Percentiles rank a stretch among this genome's conserved stretches.
phyloP scores from a whole-genome alignment of 2,888 invertebrate species.

The Eulithis prunata region DNA sequence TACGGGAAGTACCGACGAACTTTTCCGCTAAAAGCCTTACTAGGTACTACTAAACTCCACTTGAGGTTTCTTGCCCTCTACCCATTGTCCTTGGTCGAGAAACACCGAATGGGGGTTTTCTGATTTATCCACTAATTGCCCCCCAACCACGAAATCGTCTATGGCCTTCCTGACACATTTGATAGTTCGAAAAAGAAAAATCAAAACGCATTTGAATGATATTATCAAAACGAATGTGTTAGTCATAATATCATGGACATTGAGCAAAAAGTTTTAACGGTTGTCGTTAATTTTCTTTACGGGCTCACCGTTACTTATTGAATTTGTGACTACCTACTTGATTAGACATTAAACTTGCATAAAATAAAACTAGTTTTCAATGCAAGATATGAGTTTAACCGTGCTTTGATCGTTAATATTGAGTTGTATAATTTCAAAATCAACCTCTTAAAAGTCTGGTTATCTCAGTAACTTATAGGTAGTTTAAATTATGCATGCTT shows the following conservation, averaged over 20 bases:
- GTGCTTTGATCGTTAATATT: too few species aligned
- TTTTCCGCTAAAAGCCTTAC: too few species aligned
- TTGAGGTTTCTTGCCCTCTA: too few species aligned
- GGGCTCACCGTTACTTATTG: conserved; percentile 12
- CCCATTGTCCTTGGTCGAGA: conserved; percentile 11
- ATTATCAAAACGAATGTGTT: conserved; percentile 15
- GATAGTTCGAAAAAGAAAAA: conserved; percentile 1
- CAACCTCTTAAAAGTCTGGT: too few species aligned
- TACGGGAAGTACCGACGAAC: too few species aligned
- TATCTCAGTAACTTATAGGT: too few species aligned
- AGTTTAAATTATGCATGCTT: too few species aligned
- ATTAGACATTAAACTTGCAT: conserved; percentile 4
- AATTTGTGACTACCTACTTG: conserved; percentile 2
- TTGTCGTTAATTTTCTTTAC: conserved; percentile 20
- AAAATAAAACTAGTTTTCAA: too few species aligned
- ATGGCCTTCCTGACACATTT: conserved; percentile 25
- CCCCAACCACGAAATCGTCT: conserved; percentile 45
- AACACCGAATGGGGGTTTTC: conserved; percentile 41
- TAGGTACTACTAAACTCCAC: too few species aligned
- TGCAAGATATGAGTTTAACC: too few species aligned
- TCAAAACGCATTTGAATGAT: neutral
- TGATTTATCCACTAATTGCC: conserved; percentile 26
- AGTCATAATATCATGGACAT: conserved; percentile 1
- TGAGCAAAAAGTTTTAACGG: neutral
- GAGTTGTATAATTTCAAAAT: too few species aligned